Evolutionary conservation across 2,797 vertebrate species (phyloP).

Genomic region (Falco concolor): DNA sequence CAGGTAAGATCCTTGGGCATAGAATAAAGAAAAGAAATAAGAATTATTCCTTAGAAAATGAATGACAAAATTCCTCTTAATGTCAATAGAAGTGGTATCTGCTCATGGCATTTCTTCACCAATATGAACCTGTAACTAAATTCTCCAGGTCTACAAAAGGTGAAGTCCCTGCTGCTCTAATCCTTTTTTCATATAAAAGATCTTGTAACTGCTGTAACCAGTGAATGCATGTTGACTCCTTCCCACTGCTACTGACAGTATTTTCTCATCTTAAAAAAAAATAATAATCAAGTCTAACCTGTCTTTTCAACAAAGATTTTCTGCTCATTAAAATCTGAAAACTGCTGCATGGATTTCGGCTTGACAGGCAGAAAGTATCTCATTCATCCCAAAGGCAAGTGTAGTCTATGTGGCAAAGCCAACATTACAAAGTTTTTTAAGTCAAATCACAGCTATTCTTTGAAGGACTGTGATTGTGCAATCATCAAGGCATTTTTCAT

Average conservation of each 20-base stretch:
- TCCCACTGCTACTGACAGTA: constrained; percentile 13
- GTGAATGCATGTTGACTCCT: not conserved
- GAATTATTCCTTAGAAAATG: not conserved
- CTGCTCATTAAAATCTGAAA: constrained; percentile 48
- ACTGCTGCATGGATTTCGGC: constrained; percentile 10
- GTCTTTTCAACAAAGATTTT: constrained; percentile 53
- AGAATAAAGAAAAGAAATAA: not conserved
- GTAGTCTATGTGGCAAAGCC: not conserved
- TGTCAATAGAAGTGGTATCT: not conserved
- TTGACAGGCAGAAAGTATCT: not conserved
- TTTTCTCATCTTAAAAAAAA: constrained; percentile 22
- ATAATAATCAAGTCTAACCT: constrained; percentile 51
- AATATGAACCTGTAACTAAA: not conserved
- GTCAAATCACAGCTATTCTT: constrained; percentile 38
- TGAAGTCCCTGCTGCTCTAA: not conserved
- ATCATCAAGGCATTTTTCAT: constrained; percentile 30
- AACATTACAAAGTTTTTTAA: not conserved
- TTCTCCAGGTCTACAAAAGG: not conserved
- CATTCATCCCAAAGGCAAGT: constrained; percentile 15
- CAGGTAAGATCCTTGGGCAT: not conserved
- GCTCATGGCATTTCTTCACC: not conserved
- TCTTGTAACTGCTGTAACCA: not conserved
- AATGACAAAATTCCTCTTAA: not conserved
- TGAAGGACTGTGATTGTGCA: constrained; percentile 24
- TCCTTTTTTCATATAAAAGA: not conserved